Evolutionary conservation across 2,113 vertebrate genomes (phyloP).

Genomic region (Pontoporia blainvillei): DNA sequence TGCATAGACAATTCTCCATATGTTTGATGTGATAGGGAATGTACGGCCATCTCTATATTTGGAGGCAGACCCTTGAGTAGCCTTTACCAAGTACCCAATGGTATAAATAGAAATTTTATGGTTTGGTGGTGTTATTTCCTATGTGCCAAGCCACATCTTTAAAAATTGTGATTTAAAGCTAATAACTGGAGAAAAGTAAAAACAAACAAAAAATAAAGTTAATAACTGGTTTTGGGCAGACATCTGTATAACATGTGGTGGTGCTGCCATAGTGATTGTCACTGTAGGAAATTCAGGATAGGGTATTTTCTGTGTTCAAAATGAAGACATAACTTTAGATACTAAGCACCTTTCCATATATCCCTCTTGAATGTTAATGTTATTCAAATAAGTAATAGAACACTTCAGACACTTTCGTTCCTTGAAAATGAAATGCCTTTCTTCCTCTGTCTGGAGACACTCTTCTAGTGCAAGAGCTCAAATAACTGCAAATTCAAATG

Average conservation of each 20-base stretch:
- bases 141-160: background rate
- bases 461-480: constrained; percentile 41
- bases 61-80: background rate
- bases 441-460: constrained; percentile 22
- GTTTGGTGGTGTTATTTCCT: background rate
- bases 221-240: constrained; percentile 29
- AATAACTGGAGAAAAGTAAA: background rate
- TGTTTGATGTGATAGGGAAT: background rate
- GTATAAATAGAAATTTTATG: background rate
- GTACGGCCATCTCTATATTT: background rate
- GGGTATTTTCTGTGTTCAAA: constrained; percentile 51
- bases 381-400: constrained; percentile 46
- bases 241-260: constrained; percentile 5
- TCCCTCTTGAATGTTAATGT: constrained; percentile 43
- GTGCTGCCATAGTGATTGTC: constrained; percentile 36
- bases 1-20: background rate
- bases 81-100: background rate
- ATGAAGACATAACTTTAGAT: constrained; percentile 35
- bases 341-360: background rate
- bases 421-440: constrained; percentile 40
- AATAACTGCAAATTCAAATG: constrained; percentile 49
- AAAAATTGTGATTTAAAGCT: constrained; percentile 36
- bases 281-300: constrained; percentile 11
- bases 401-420: constrained; percentile 7
- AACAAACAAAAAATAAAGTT: background rate